Percentiles rank a stretch among this genome's conserved stretches.
Evolutionary conservation across 2,888 invertebrate genomes (phyloP).

Genomic region (Andrena dorsata): DNA sequence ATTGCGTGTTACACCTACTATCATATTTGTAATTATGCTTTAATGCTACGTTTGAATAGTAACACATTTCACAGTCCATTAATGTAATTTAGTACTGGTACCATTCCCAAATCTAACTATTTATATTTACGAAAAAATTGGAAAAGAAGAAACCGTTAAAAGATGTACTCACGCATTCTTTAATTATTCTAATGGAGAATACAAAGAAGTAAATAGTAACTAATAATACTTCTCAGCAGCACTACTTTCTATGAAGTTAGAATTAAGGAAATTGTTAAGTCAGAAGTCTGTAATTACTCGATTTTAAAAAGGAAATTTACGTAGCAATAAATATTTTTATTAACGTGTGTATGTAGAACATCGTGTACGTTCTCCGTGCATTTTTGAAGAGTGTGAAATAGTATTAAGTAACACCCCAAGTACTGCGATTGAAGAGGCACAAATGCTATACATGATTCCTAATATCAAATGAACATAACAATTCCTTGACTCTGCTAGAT

Average conservation of each 20-base stretch:
- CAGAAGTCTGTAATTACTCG: conserved; percentile 22
- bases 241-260: conserved; percentile 21
- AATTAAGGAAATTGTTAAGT: conserved; percentile 42
- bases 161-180: conserved; percentile 46
- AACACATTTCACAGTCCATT: conserved; percentile 24
- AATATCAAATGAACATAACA: conserved; percentile 31
- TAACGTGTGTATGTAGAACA: conserved; percentile 25
- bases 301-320: conserved; percentile 33
- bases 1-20: conserved; percentile 25
- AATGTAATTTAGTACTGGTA: conserved; percentile 15
- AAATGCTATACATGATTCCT: conserved; percentile 28
- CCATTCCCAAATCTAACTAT: conserved; percentile 14
- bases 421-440: conserved; percentile 5
- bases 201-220: conserved; percentile 33
- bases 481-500: conserved; percentile 29
- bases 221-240: conserved; percentile 19
- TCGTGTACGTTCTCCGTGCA: conserved; percentile 24
- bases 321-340: conserved; percentile 23
- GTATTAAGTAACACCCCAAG: conserved; percentile 3
- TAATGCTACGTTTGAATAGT: conserved; percentile 29
- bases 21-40: conserved; percentile 34
- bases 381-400: conserved; percentile 8
- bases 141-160: not conserved
- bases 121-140: conserved; percentile 32
- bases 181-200: conserved; percentile 31